Conservation (phyloP, 2,113 vertebrate genomes). For the Ivindomyrus marchei region DNA sequence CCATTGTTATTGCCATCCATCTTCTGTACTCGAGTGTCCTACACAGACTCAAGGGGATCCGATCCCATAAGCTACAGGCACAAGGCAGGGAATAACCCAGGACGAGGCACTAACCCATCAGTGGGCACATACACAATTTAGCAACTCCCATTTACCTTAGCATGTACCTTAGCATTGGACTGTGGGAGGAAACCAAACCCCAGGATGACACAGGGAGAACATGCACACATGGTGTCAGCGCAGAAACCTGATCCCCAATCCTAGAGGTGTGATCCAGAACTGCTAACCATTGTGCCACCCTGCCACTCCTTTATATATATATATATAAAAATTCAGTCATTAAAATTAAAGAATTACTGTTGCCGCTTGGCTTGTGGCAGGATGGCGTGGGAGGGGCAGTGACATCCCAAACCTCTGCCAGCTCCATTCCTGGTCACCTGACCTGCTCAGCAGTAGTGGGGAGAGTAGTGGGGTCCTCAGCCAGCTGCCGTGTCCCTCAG, state of each 20-base stretch:
- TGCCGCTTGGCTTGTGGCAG: neutral
- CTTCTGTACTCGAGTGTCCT: neutral
- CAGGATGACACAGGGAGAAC: neutral
- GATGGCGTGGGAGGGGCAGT: neutral
- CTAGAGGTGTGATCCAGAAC: neutral
- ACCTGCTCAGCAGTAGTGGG: neutral
- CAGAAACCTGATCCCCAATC: neutral
- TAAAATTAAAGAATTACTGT: neutral
- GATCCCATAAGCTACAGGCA: neutral
- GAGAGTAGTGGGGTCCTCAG: neutral
- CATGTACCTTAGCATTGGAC: neutral
- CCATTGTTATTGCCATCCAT: neutral
- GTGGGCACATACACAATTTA: neutral
- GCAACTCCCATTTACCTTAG: neutral
- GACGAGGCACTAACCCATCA: neutral
- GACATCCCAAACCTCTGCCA: neutral
- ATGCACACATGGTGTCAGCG: neutral
- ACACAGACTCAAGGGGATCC: neutral
- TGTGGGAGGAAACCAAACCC: neutral
- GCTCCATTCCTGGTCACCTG: neutral
- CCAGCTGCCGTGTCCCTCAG: neutral
- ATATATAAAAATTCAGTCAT: neutral
- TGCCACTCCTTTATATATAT: neutral
- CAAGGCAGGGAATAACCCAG: neutral
- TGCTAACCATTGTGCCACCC: neutral